Evolutionary conservation across 1,140 invertebrate genomes (phyloP).

Genomic region (Drosophila pallidifrons): DNA sequence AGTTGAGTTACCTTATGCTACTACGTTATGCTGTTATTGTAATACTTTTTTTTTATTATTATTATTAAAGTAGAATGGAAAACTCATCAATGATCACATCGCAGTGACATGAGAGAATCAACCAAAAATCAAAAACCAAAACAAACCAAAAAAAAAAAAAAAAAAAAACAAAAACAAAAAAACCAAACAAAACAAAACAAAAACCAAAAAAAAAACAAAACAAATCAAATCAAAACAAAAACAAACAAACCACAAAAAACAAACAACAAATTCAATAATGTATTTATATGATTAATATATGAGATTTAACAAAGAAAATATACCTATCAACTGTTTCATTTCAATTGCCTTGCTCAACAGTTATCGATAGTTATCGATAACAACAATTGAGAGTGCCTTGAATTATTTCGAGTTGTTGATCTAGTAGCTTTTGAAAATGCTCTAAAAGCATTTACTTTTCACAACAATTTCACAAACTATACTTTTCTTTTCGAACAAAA

Average conservation of each 20-base stretch:
- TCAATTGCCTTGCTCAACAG: background rate
- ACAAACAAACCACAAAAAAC: no score
- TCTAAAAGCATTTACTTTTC: background rate
- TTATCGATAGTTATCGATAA: background rate
- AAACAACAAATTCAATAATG: slow-evolving; percentile 77
- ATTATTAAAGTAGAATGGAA: slow-evolving; percentile 72
- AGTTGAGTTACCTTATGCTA: slow-evolving; percentile 82
- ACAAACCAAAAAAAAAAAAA: slow-evolving; percentile 46
- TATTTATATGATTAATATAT: slow-evolving; percentile 82
- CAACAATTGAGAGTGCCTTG: background rate
- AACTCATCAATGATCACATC: slow-evolving; percentile 47
- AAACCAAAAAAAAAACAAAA: slow-evolving; percentile 27
- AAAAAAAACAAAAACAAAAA: slow-evolving; percentile 3
- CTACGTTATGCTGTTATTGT: slow-evolving; percentile 82
- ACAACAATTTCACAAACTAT: no score
- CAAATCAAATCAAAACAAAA: slow-evolving; percentile 46
- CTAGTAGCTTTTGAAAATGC: background rate
- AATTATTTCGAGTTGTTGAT: background rate
- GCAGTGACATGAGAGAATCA: slow-evolving; percentile 40
- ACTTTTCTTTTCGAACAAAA: background rate
- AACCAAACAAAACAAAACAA: slow-evolving; percentile 55
- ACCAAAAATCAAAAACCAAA: slow-evolving; percentile 20
- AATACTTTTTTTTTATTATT: slow-evolving; percentile 79
- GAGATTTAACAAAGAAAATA: slow-evolving; percentile 72
- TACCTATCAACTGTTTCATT: background rate